Base-by-base conservation (phyloP, 2,113 vertebrate genomes). In the Lasiurus borealis region DNA sequence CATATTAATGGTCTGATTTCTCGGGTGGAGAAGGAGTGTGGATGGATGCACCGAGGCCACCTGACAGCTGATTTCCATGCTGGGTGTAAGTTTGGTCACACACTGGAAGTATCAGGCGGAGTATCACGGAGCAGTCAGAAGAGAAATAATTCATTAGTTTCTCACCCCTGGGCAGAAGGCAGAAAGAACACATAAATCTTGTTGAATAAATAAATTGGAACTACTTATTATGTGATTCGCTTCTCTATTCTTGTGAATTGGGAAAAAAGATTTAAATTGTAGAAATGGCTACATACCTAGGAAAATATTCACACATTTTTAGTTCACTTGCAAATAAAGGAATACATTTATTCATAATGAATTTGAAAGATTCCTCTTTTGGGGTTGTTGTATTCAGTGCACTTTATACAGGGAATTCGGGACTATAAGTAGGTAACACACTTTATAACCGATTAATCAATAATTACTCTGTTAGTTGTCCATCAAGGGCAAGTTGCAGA, bases 291-390 rank as follows among this genome's bases (percentile, higher is more conserved):
- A 1, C 54, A 44, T 80, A 40, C 46, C 40, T 10, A 69, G 64
- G 44, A 69, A 57, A 92, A 69, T 69, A 64, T 52, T 4, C 8
- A 91, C 11, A 76, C 31, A 69, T 75, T 94, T 92, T 69, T 48
- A 94, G 69, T 91, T 92, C 31, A 90, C 3, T 4, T 90, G 11
- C 18, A 90, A 96, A 72, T 82, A 76, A 84, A 94, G 7, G 21
- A n/a, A 66, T 76, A n/a, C 0, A 4, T 77, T 72, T 69, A 34
- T 76, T 66, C 92, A 48, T 91, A 84, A 31, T 64, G 19, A 8
- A 36, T 52, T 62, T 75, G 36, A 85, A 34, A 77, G 31, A 46
- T 36, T 73, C 19, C 6, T 66, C 2, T 40, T 68, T 76, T 50
- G 1, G 57, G 6, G 14, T 34, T 64, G 29, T 73, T 83, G 81